Conservation (phyloP, 2,888 invertebrate species). For the Trichogramma evanescens region DNA sequence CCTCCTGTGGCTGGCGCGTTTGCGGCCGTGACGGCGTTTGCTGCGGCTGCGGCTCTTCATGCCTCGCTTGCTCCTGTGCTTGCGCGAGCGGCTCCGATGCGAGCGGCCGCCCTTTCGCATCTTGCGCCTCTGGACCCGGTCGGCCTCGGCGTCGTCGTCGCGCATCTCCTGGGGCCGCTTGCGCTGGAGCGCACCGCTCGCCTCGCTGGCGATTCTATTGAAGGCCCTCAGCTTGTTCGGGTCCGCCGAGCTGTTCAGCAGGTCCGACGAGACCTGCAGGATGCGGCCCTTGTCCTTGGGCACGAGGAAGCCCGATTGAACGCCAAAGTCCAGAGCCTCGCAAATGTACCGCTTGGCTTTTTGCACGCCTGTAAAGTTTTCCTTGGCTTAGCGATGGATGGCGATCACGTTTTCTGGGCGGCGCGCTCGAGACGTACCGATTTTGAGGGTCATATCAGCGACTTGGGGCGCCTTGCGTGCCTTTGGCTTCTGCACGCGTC, state of each 20-base stretch:
- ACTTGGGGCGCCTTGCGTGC: background rate
- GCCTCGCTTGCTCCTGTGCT: conserved; percentile 7
- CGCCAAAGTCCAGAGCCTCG: conserved; percentile 31
- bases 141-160: conserved; percentile 3
- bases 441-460: background rate
- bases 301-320: conserved; percentile 31
- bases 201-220: background rate
- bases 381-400: no score
- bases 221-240: background rate
- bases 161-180: conserved; percentile 6
- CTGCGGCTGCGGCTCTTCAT: conserved; percentile 15
- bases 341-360: conserved; percentile 28
- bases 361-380: conserved; percentile 15
- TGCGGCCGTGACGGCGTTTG: background rate
- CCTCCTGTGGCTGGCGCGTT: background rate
- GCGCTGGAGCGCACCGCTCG: background rate
- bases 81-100: conserved; percentile 14
- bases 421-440: background rate
- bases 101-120: conserved; percentile 13
- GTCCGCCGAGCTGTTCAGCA: conserved; percentile 13
- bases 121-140: conserved; percentile 9
- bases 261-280: conserved; percentile 31
- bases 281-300: conserved; percentile 27
- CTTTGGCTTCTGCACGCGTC: conserved; percentile 4
- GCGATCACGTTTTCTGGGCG: no score